phyloP scores from a whole-genome alignment of 2,113 vertebrate species.

The Zosterops lateralis region DNA sequence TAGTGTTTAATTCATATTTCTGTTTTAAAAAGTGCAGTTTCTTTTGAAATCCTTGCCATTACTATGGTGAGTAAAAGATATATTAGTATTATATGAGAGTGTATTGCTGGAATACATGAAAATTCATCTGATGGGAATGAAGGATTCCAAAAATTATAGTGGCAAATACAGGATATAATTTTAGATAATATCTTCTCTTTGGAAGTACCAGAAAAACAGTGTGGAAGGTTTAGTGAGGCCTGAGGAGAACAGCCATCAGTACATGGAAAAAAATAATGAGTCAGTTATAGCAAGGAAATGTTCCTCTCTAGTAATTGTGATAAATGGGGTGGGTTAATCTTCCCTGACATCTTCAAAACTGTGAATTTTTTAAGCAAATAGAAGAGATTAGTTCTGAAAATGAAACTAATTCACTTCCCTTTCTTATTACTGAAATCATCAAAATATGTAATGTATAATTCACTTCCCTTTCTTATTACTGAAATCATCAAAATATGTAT shows the following conservation, averaged over 20 bases:
- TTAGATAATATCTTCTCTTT: background rate
- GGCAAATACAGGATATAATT: background rate
- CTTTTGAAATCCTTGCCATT: background rate
- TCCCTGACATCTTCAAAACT: conserved; percentile 11
- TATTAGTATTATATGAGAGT: background rate
- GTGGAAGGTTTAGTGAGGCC: background rate
- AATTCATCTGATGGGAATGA: background rate
- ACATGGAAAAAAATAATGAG: background rate
- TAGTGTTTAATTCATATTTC: background rate
- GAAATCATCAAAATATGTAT: background rate
- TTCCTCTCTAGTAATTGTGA: conserved; percentile 12
- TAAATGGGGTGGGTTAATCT: conserved; percentile 11
- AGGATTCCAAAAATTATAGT: background rate
- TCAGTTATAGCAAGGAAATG: background rate
- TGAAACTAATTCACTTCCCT: background rate
- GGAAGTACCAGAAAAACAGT: background rate
- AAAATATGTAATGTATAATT: background rate
- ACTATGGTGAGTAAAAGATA: background rate
- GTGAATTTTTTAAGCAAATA: background rate
- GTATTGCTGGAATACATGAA: background rate
- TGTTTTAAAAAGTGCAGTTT: background rate
- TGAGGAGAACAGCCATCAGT: background rate
- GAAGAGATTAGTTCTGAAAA: conserved; percentile 14
- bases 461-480: background rate
- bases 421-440: background rate